Base-by-base conservation (phyloP, 2,888 invertebrate species). In the Hyppa rectilinea region DNA sequence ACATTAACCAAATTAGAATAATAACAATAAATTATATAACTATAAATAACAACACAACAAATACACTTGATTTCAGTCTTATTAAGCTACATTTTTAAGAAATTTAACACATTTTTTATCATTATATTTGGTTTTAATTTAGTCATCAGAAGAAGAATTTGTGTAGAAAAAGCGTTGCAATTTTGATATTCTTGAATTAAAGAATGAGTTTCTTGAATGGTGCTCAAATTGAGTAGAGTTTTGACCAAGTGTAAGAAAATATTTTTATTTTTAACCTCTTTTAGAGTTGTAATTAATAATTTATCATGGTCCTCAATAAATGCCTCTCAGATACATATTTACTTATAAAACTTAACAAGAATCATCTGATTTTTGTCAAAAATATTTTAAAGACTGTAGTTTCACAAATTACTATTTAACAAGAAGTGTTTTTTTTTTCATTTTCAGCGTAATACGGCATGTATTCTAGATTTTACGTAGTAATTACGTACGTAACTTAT, bases 401-500 rank as follows among this genome's bases (percentile, higher is more conserved):
- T 49, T 17, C 14, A 26, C 49, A 49, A 49, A 49, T 26, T 14
- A 14, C 26, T 6, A 26, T 49, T 26, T 26, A 49, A 49, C 14
- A 26, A n/a, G n/a, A n/a, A n/a, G n/a, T n/a, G n/a, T 47, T 6
- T 38, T 17, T 17, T 14, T 20, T 26, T n/a, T 9, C 23, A 62
- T 64, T 78, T 78, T 67, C 62, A 76, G 62, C 62, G n/a, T 66
- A 52, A 43, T 70, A 70, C 59, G 29, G 38, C 59, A 49, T n/a
- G n/a, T 80, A 31, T 36, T 47, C 36, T 77, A 71, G 78, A 64
- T 53, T 47, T 50, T 67, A 81, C 66, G 56, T 77, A 77, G 56
- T 60, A n/a, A 50, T 53, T 64, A 81, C 66, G 75, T 64, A 74
- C 74, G 52, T 82, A 80, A 83, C 74, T 82, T 83, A 82, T 83